Conservation (phyloP, 2,113 vertebrate genomes). For the Geococcyx californianus region DNA sequence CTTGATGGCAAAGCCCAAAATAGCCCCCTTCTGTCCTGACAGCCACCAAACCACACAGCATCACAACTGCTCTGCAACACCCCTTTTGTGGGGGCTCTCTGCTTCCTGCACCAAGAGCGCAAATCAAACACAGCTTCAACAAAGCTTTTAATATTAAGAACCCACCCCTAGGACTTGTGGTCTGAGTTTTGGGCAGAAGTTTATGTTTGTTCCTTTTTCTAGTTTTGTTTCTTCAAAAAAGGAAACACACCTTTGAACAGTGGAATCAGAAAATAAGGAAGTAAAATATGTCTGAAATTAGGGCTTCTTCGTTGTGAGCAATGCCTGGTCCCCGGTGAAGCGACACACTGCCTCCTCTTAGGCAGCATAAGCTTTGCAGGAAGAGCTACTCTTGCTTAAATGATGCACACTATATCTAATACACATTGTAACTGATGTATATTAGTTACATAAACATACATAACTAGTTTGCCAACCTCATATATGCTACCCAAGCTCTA, state of each 20-base stretch:
- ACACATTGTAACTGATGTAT: not conserved
- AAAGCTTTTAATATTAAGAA: not conserved
- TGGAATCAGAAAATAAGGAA: slow-evolving; percentile 58
- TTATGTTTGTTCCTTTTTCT: slow-evolving; percentile 38
- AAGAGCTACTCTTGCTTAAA: not conserved
- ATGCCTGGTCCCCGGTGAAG: not conserved
- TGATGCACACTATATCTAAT: too few relatives aligned
- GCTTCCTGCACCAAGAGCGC: not conserved
- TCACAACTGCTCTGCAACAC: not conserved
- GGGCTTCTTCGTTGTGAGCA: not conserved
- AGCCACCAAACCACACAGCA: not conserved
- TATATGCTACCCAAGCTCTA: not conserved
- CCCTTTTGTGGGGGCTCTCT: not conserved
- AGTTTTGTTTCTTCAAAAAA: slow-evolving; percentile 53
- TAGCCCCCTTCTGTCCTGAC: not conserved
- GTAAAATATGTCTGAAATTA: not conserved
- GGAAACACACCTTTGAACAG: slow-evolving; percentile 46
- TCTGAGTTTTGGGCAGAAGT: not conserved
- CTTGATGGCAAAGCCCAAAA: not conserved
- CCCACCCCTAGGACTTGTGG: not conserved
- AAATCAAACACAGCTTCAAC: not conserved
- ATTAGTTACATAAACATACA: not conserved
- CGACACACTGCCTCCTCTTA: not conserved
- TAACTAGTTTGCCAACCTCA: not conserved
- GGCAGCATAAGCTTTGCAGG: not conserved